These are phyloP conservation scores for Pterostichus niger DNA, from an alignment of 2,888 invertebrate species.

Conservation along the genomic window DNA sequence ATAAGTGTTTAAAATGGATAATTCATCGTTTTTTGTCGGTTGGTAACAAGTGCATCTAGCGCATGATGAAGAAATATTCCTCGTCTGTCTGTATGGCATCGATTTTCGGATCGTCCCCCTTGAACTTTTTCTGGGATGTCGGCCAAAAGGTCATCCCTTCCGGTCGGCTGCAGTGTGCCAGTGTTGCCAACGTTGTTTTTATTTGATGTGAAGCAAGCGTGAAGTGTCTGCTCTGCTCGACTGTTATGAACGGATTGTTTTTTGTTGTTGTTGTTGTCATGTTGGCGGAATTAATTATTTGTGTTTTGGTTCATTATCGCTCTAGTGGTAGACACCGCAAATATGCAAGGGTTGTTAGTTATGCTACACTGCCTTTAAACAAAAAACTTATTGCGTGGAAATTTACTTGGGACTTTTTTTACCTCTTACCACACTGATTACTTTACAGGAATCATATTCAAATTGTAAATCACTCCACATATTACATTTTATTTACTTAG, in stretches of 20 bases:
- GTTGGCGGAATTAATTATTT: slow-evolving; percentile 7
- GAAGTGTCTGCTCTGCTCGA: background rate
- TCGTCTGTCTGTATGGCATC: background rate
- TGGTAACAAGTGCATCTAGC: too few relatives aligned
- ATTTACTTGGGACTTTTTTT: too few relatives aligned
- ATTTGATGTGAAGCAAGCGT: background rate
- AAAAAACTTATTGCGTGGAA: background rate
- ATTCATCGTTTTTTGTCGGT: too few relatives aligned
- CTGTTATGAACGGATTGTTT: background rate
- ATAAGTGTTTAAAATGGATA: too few relatives aligned
- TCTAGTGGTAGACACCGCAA: background rate
- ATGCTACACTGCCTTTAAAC: background rate
- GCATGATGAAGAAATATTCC: too few relatives aligned
- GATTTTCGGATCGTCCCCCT: slow-evolving; percentile 26
- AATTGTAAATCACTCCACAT: too few relatives aligned
- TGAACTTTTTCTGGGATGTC: slow-evolving; percentile 23
- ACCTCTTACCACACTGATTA: too few relatives aligned
- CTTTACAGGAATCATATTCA: too few relatives aligned
- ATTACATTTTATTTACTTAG: too few relatives aligned
- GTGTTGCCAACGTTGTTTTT: slow-evolving; percentile 32
- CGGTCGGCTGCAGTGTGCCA: slow-evolving; percentile 6
- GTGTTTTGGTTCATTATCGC: background rate
- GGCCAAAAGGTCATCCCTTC: slow-evolving; percentile 52
- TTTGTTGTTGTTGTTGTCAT: background rate
- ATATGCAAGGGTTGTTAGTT: background rate